These are phyloP conservation scores for Phrynocephalus guinanensis DNA, from an alignment of 2,797 vertebrate species.

Conservation along the genomic window DNA sequence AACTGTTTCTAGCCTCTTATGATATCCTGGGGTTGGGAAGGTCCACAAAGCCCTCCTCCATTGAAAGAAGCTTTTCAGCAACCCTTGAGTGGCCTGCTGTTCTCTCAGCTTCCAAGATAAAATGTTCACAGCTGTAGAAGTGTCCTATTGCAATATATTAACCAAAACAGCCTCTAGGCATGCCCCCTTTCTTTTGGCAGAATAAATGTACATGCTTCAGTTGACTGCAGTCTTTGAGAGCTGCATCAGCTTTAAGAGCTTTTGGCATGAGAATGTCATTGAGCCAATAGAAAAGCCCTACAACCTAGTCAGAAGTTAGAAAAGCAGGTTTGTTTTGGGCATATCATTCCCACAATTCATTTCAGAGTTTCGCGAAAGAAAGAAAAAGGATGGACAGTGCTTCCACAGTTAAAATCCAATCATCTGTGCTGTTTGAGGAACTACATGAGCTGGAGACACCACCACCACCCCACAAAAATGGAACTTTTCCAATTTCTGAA, in stretches of 20 bases:
- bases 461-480: too few species aligned
- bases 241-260: neutral
- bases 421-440: too few species aligned
- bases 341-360: neutral
- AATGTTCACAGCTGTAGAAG: constrained; percentile 33
- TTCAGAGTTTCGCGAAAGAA: neutral
- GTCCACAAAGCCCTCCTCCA: constrained; percentile 42
- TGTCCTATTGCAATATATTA: neutral
- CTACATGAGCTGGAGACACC: too few species aligned
- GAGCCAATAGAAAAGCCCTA: neutral
- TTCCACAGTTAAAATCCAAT: too few species aligned
- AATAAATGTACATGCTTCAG: neutral
- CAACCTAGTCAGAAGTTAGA: neutral
- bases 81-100: constrained; percentile 15
- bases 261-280: neutral
- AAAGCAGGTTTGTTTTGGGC: too few species aligned
- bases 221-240: neutral
- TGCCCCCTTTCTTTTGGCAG: neutral
- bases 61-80: constrained; percentile 46
- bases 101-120: constrained; percentile 43
- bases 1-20: constrained; percentile 51
- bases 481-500: neutral
- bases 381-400: too few species aligned
- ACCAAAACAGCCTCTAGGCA: neutral
- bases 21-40: constrained; percentile 42